Evolutionary conservation across 1,140 invertebrate species (phyloP).

Genomic region (Hormaphis cornu): DNA sequence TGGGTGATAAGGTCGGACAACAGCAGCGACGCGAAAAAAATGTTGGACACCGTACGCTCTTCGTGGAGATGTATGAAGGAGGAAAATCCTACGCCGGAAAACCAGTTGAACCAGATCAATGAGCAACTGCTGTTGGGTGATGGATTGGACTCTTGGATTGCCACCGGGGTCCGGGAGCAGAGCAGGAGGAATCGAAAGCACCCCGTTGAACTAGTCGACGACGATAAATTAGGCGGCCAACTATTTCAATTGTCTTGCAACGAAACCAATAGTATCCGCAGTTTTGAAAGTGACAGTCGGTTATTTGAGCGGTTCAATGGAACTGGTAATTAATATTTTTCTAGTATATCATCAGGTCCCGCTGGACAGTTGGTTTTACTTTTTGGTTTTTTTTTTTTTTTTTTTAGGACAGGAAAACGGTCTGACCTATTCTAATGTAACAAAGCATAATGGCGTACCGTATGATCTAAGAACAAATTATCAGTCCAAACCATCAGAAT

Average conservation of each 20-base stretch:
- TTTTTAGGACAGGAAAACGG: conserved; percentile 6
- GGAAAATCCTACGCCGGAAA: background rate
- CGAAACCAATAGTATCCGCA: background rate
- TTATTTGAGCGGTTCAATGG: conserved; percentile 15
- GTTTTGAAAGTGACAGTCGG: background rate
- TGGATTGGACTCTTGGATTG: conserved; percentile 44
- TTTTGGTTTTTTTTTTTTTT: background rate
- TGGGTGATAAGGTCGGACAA: conserved; percentile 45
- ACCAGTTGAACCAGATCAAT: conserved; percentile 34
- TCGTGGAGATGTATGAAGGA: background rate
- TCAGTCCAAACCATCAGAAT: conserved; percentile 6
- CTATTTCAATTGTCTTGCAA: conserved; percentile 17
- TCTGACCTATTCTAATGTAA: background rate
- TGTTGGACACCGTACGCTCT: conserved; percentile 38
- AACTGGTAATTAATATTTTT: background rate
- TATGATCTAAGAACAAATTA: conserved; percentile 13
- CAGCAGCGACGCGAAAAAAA: conserved; percentile 45
- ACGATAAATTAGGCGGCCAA: conserved; percentile 13
- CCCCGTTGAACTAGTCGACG: conserved; percentile 38
- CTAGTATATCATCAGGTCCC: background rate
- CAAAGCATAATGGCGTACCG: conserved; percentile 7
- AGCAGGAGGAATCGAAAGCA: conserved; percentile 36
- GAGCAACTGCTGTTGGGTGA: conserved; percentile 44
- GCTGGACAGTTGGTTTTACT: background rate
- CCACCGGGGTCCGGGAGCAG: conserved; percentile 34